Percentiles rank a stretch among this genome's conserved stretches.
Conservation (phyloP, 2,888 invertebrate genomes). For the Athalia cordata region DNA sequence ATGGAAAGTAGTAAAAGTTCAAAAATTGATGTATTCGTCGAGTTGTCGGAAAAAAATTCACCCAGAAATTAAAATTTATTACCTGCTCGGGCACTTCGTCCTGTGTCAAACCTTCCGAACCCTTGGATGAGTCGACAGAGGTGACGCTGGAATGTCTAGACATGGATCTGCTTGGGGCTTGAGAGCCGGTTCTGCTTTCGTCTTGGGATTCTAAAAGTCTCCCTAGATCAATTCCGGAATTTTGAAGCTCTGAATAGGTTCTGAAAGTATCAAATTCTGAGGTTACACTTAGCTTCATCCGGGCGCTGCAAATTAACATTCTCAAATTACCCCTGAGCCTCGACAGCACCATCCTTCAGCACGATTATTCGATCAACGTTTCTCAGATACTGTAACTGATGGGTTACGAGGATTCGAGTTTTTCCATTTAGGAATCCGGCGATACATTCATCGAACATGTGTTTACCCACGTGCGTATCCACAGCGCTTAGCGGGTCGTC, state of each 20-base stretch:
- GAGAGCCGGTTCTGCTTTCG: constrained; percentile 63
- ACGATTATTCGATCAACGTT: constrained; percentile 69
- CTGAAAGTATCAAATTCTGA: constrained; percentile 50
- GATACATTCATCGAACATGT: constrained; percentile 90
- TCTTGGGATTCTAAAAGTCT: constrained; percentile 76
- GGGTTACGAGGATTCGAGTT: constrained; percentile 78
- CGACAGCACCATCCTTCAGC: constrained; percentile 67
- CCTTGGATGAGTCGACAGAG: constrained; percentile 54
- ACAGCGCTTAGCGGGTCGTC: constrained; percentile 96
- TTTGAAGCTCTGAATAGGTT: constrained; percentile 83
- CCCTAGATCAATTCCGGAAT: constrained; percentile 86
- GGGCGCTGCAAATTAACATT: not conserved
- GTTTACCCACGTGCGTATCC: constrained; percentile 91
- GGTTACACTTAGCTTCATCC: not conserved
- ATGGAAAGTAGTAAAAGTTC: too few relatives aligned
- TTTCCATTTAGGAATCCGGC: constrained; percentile 76
- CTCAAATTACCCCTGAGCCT: constrained; percentile 61
- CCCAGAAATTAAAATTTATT: not conserved
- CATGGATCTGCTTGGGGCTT: constrained; percentile 52
- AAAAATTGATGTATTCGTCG: too few relatives aligned
- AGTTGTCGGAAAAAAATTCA: too few relatives aligned
- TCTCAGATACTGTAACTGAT: constrained; percentile 77
- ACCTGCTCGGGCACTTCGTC: not conserved
- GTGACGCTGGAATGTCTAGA: constrained; percentile 68
- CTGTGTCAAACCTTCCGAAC: not conserved